These are phyloP conservation scores for Xanthostigma xanthostigma DNA, from an alignment of 2,888 invertebrate genomes.

Conservation along the genomic window DNA sequence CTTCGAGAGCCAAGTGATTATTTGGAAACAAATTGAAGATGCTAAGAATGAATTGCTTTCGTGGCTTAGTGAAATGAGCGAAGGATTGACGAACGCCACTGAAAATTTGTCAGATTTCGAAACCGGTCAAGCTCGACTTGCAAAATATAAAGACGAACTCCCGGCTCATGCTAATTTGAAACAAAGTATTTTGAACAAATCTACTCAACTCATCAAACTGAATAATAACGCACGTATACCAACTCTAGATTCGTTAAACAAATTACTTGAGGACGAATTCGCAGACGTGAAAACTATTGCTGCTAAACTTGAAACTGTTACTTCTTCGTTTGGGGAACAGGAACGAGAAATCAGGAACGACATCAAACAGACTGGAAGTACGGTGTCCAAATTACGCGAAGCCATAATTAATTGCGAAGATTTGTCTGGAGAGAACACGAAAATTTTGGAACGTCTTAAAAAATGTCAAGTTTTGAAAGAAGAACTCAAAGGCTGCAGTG, in stretches of 20 bases:
- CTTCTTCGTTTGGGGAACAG: slow-evolving; percentile 56
- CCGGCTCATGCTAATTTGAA: slow-evolving; percentile 62
- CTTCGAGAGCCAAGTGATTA: slow-evolving; percentile 75
- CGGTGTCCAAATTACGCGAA: slow-evolving; percentile 59
- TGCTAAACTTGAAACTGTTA: slow-evolving; percentile 54
- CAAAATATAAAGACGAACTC: slow-evolving; percentile 74
- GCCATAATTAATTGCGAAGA: slow-evolving; percentile 81
- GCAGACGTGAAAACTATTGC: slow-evolving; percentile 56
- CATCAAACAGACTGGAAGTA: slow-evolving; percentile 54
- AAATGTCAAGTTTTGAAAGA: slow-evolving; percentile 56
- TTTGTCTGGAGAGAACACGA: slow-evolving; percentile 71
- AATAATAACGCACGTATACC: slow-evolving; percentile 57
- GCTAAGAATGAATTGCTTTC: slow-evolving; percentile 66
- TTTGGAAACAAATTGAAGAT: slow-evolving; percentile 86
- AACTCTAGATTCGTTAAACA: slow-evolving; percentile 48
- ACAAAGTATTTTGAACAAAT: slow-evolving; percentile 64
- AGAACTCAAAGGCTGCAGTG: slow-evolving; percentile 52
- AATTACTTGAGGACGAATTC: slow-evolving; percentile 61
- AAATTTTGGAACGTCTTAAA: slow-evolving; percentile 64
- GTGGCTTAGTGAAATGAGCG: slow-evolving; percentile 74
- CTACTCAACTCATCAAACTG: slow-evolving; percentile 59
- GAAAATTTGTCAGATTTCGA: slow-evolving; percentile 69
- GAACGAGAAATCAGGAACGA: slow-evolving; percentile 57
- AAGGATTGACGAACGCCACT: slow-evolving; percentile 57
- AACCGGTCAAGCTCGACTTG: slow-evolving; percentile 58